These are phyloP conservation scores for Diabrotica balteata DNA, from an alignment of 2,888 invertebrate genomes.

Conservation along the genomic window DNA sequence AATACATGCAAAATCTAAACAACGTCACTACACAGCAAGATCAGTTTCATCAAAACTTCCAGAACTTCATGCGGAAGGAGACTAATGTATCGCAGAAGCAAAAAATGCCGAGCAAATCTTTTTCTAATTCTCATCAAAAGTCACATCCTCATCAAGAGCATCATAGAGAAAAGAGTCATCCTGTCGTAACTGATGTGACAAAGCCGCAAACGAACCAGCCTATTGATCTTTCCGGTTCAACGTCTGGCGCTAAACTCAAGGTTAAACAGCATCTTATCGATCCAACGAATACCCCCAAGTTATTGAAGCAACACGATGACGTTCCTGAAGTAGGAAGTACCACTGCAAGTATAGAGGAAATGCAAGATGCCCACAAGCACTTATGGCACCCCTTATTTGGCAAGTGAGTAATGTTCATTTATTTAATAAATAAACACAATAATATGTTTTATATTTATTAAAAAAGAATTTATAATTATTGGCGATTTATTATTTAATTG, in stretches of 20 bases:
- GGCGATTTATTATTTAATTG: too few species aligned
- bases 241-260: constrained; percentile 54
- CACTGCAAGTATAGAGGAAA: constrained; percentile 67
- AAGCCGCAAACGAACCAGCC: constrained; percentile 49
- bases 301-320: constrained; percentile 61
- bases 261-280: constrained; percentile 61
- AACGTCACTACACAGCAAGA: constrained; percentile 44
- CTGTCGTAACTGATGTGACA: constrained; percentile 21
- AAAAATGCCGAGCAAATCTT: constrained; percentile 46
- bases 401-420: constrained; percentile 69
- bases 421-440: too few species aligned
- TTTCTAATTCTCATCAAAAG: constrained; percentile 43
- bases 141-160: constrained; percentile 35
- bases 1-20: constrained; percentile 46
- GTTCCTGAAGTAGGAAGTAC: constrained; percentile 71
- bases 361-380: constrained; percentile 69
- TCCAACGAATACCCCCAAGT: constrained; percentile 53
- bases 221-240: constrained; percentile 59
- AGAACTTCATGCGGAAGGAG: constrained; percentile 44
- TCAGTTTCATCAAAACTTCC: constrained; percentile 45
- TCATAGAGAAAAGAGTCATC: constrained; percentile 32
- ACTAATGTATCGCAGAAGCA: constrained; percentile 48
- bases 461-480: too few species aligned
- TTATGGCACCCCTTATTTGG: constrained; percentile 88
- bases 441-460: too few species aligned